A percentile compares a stretch with the other conserved stretches of the same genome.
Conservation (phyloP, 2,888 invertebrate genomes). For the Stegana nigrithorax region DNA sequence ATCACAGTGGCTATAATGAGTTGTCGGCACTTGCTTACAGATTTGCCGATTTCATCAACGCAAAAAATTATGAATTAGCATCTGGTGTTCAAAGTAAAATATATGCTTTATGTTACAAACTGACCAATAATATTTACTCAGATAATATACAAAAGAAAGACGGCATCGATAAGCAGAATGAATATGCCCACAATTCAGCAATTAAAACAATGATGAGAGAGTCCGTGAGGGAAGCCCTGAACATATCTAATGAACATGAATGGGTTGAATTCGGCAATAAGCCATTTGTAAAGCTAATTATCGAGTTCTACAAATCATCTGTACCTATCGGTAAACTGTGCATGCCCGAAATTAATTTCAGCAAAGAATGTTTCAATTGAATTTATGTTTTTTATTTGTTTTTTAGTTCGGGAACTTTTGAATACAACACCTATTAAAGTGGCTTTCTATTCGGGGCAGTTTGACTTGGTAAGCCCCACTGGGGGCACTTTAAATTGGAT, state of each 20-base stretch:
- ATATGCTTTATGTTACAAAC: too few relatives aligned
- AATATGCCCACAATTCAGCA: constrained; percentile 53
- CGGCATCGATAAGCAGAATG: too few relatives aligned
- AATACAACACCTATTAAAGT: background rate
- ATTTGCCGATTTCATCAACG: too few relatives aligned
- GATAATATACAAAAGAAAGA: constrained; percentile 72
- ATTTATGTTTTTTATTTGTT: background rate
- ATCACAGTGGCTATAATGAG: constrained; percentile 72
- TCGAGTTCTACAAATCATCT: background rate
- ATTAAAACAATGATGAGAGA: constrained; percentile 77
- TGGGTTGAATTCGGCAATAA: too few relatives aligned
- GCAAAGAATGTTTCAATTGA: background rate
- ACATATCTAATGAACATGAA: constrained; percentile 73
- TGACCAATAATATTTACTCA: constrained; percentile 66
- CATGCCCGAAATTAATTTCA: background rate
- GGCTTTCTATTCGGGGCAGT: background rate
- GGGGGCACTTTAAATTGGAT: background rate
- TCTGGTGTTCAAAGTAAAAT: too few relatives aligned
- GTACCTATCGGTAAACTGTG: background rate
- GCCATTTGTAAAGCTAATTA: constrained; percentile 52
- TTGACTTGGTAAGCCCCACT: background rate
- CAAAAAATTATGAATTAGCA: too few relatives aligned
- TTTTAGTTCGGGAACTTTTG: background rate
- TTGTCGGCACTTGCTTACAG: constrained; percentile 59
- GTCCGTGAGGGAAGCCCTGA: constrained; percentile 74